phyloP scores from a whole-genome alignment of 2,113 vertebrate genomes.

The Grantiella picta region DNA sequence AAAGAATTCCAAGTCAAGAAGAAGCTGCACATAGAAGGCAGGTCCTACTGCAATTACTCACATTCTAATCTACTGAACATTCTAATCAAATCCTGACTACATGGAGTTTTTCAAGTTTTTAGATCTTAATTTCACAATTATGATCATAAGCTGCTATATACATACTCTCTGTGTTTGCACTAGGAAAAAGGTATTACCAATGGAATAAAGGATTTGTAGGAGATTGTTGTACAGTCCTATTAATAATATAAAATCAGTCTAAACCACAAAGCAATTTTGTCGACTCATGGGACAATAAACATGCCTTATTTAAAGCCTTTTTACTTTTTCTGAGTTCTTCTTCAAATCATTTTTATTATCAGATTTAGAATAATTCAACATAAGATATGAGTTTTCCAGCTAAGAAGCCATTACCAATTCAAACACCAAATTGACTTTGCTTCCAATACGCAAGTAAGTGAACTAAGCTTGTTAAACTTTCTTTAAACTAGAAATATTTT shows the following conservation, averaged over 20 bases:
- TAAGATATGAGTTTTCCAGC: constrained; percentile 9
- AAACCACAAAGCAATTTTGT: constrained; percentile 60
- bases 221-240: constrained; percentile 27
- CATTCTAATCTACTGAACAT: background rate
- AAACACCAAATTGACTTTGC: constrained; percentile 25
- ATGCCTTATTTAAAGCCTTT: constrained; percentile 39
- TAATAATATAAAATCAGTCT: constrained; percentile 55
- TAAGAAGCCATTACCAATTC: constrained; percentile 31
- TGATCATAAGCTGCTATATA: background rate
- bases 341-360: constrained; percentile 51
- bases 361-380: constrained; percentile 53
- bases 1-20: background rate
- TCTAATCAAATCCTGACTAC: background rate
- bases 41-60: background rate
- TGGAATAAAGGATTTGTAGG: constrained; percentile 36
- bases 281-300: constrained; percentile 58
- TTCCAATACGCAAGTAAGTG: background rate
- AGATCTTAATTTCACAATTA: constrained; percentile 40
- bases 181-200: constrained; percentile 21
- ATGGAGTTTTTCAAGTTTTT: background rate
- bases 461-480: background rate
- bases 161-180: constrained; percentile 8
- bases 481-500: background rate
- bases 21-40: background rate
- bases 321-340: constrained; percentile 26